Evolutionary conservation across 2,888 invertebrate species (phyloP), one percentile per base, ranked within the genome.

Genomic region (Ryuthela nishihirai): DNA sequence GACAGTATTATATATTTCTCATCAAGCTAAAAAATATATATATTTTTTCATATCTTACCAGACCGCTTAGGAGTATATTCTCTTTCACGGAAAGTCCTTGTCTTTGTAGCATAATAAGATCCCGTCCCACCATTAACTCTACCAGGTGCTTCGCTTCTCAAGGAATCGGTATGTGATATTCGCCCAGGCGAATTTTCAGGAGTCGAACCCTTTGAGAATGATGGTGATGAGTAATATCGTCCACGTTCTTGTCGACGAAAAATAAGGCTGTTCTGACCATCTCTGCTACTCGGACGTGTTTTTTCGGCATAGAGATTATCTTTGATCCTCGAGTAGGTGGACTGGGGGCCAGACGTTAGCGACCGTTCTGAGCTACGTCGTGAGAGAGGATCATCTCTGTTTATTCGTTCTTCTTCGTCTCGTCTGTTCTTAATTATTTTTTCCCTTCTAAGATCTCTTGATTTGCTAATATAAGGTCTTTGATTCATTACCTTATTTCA

Each of bases 401-500:
- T 17, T 21, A 47, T 26, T 21, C 50, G 25, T 25, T 58, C 58
- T 23, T 47, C 52, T 20, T 59, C 58, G 48, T 59, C 58, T 46
- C 58, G 52, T 53, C 48, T 47, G 7, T 38, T 48, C 21, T 53
- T 40, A 43, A 53, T 48, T 36, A 56, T 50, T 59, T 59, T 59
- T 47, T 53, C 58, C 44, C 60, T 44, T 45, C 60, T 54, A 42
- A 50, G 38, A 43, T 60, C 60, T 54, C 54, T 60, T 36, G 47
- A 50, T 54, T 50, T 48, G 36, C 45, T 49, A 26, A 42, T 54
- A 17, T 53, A 24, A n/a, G 49, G 50, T 50, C 54, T 60, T 48
- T 60, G 60, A 54, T 54, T 60, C 60, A 60, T 60, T 49, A 49
- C 60, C 52, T 34, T 49, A 23, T 52, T 46, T 47, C 46, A 58